Conservation (phyloP, 2,797 vertebrate genomes). For the Schizopygopsis malacanthus region DNA sequence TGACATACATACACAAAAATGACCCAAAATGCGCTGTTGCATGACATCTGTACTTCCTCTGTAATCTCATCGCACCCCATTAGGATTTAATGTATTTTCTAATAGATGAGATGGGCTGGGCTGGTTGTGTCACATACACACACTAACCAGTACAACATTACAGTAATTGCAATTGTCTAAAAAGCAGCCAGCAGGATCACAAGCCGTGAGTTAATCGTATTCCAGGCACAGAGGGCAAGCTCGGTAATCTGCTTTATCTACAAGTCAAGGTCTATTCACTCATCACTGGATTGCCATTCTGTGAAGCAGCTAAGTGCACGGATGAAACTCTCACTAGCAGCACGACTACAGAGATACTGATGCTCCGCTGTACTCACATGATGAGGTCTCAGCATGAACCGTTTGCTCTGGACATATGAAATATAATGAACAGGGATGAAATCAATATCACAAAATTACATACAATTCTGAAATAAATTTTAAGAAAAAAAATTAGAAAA, state of each 20-base stretch:
- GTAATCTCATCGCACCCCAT: slow-evolving; percentile 58
- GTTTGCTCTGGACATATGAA: neutral
- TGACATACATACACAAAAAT: slow-evolving; percentile 39
- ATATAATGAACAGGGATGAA: neutral
- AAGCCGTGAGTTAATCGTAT: slow-evolving; percentile 48
- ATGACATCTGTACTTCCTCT: slow-evolving; percentile 68
- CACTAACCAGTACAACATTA: slow-evolving; percentile 69
- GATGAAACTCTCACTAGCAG: slow-evolving; percentile 25
- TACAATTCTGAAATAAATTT: neutral
- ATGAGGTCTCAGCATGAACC: slow-evolving; percentile 1
- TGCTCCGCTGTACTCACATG: slow-evolving; percentile 9
- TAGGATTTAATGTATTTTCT: slow-evolving; percentile 69
- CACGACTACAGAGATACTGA: slow-evolving; percentile 24
- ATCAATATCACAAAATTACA: neutral
- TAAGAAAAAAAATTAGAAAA: too few relatives aligned
- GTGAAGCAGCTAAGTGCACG: slow-evolving; percentile 55
- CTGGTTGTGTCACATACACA: slow-evolving; percentile 34
- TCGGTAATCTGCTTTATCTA: slow-evolving; percentile 71
- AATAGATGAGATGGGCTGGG: slow-evolving; percentile 59
- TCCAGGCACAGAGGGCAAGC: slow-evolving; percentile 34
- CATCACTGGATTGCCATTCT: slow-evolving; percentile 27
- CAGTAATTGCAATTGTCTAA: slow-evolving; percentile 75
- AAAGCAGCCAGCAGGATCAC: slow-evolving; percentile 63
- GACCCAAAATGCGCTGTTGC: slow-evolving; percentile 62
- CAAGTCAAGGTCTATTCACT: slow-evolving; percentile 48